Conservation (phyloP, 2,888 invertebrate genomes). For the Prosapia bicincta region DNA sequence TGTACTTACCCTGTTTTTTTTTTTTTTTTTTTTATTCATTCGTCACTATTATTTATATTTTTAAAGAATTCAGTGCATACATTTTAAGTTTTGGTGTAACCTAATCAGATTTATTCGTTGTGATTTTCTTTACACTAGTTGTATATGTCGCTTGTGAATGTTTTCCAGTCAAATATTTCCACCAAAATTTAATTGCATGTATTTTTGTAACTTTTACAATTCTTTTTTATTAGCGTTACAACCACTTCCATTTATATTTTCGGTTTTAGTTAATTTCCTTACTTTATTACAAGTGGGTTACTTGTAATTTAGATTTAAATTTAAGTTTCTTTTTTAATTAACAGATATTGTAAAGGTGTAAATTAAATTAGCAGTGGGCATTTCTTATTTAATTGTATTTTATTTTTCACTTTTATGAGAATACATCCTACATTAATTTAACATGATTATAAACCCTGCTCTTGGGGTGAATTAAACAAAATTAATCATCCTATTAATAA, state of each 20-base stretch:
- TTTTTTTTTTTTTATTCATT: too few relatives aligned
- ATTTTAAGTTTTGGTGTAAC: too few relatives aligned
- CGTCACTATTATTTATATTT: too few relatives aligned
- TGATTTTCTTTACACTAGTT: too few relatives aligned
- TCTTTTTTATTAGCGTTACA: too few relatives aligned
- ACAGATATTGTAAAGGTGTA: not conserved
- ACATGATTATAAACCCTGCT: not conserved
- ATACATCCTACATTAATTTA: not conserved
- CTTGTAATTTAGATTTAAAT: not conserved
- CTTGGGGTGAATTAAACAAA: not conserved
- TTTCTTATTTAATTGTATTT: not conserved
- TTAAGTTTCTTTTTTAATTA: not conserved
- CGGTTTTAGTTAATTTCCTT: not conserved
- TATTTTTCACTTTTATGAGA: not conserved
- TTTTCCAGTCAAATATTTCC: too few relatives aligned
- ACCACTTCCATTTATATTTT: too few relatives aligned
- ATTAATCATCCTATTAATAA: not conserved
- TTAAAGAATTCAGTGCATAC: too few relatives aligned
- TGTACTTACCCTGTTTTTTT: too few relatives aligned
- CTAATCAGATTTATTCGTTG: too few relatives aligned
- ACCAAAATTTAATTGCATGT: not conserved
- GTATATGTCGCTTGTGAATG: too few relatives aligned
- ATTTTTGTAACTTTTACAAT: too few relatives aligned
- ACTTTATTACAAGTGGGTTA: not conserved
- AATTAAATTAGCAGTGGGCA: not conserved